phyloP scores from a whole-genome alignment of 1,140 invertebrate genomes.

The Parasteatoda tepidariorum region DNA sequence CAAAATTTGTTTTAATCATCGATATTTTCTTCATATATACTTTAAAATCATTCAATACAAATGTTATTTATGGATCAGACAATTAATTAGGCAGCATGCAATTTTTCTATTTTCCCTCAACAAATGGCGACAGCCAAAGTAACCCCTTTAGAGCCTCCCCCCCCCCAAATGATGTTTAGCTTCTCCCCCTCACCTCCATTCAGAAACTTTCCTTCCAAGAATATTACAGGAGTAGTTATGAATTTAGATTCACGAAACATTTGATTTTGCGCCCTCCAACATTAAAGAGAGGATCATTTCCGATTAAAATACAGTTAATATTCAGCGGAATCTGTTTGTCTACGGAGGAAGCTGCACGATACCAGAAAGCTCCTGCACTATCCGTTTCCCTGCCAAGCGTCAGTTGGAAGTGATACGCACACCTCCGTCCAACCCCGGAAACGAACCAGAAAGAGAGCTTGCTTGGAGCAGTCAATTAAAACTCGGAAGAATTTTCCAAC shows the following conservation, averaged over 20 bases:
- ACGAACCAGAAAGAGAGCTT: too few relatives aligned
- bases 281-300: conserved; percentile 57
- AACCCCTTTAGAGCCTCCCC: neutral
- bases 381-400: conserved; percentile 23
- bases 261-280: conserved; percentile 49
- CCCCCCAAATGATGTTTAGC: conserved; percentile 31
- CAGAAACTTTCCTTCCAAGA: conserved; percentile 55
- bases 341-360: conserved; percentile 16
- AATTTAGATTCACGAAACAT: conserved; percentile 60
- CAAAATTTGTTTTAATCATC: too few relatives aligned
- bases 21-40: too few relatives aligned
- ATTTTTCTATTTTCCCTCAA: too few relatives aligned
- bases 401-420: conserved; percentile 12
- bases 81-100: too few relatives aligned
- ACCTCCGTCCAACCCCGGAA: neutral
- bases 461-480: conserved; percentile 39
- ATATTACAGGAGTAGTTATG: conserved; percentile 48
- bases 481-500: conserved; percentile 40
- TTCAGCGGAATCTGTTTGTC: conserved; percentile 57
- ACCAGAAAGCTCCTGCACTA: conserved; percentile 17
- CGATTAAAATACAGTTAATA: conserved; percentile 61
- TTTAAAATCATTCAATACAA: too few relatives aligned
- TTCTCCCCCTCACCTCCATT: conserved; percentile 3
- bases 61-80: too few relatives aligned
- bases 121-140: neutral